Evolutionary conservation across 2,888 invertebrate genomes (phyloP), one percentile per base, ranked within the genome.

Genomic region (Tetanocera ferruginea): DNA sequence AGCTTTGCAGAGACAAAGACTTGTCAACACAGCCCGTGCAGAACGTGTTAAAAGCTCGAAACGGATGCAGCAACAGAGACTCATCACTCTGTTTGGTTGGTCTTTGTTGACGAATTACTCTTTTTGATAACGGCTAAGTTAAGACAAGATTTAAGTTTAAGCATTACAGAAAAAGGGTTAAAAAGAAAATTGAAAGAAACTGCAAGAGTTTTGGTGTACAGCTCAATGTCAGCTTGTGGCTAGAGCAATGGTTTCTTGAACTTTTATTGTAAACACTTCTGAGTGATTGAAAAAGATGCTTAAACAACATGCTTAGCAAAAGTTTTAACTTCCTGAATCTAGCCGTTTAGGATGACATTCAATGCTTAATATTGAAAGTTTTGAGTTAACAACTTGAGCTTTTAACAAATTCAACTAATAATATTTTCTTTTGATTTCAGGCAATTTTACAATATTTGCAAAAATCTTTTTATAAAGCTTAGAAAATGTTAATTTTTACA

Each of bases 1-100:
- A 55, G 31, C 71, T 52, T n/a, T 55, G 34, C 64, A 75, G n/a
- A 67, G 75, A 75, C 75, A 75, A 75, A 55, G 75, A 75, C 66
- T 67, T 55, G 60, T 37, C 31, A 25, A 25, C 23, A 55, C 66
- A 72, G 37, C 25, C 60, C 72, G 67, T 51, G 75, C 75, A 34
- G 66, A 75, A 75, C 66, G 75, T 49, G 62, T 34, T 55, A 67
- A 72, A 43, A 57, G 14, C 31, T 49, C 34, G 74, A 66, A 74
- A 19, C 49, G 49, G 73, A 73, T 60, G 62, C 25, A 52, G 31
- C 17, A 25, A 31, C 3, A 25, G 57, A 60, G n/a, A 34, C 17
- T 31, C 5, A 28, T 3, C 57, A 57, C 6, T 34, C 51, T 51
- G 19, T 34, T 37, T 72, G 60, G 37, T 72, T 34, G 23, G 37